These are phyloP conservation scores for Cepphus grylle DNA, from an alignment of 2,113 vertebrate species.

Conservation along the genomic window DNA sequence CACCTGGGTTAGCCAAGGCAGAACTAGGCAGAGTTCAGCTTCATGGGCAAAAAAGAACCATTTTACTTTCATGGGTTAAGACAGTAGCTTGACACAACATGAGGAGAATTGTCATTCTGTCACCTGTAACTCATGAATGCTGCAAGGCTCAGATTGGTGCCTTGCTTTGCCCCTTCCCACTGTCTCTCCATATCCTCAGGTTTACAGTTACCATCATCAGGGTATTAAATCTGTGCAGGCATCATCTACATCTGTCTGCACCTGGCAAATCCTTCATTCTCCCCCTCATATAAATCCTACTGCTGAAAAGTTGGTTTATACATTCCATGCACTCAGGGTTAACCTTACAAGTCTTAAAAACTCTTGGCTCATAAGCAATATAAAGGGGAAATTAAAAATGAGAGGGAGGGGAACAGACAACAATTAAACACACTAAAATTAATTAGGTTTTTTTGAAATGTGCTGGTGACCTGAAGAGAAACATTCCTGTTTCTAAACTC, in stretches of 20 bases:
- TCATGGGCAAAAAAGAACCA: background rate
- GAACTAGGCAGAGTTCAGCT: background rate
- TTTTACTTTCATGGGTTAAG: background rate
- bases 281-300: slow-evolving; percentile 51
- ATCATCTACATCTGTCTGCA: slow-evolving; percentile 62
- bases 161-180: background rate
- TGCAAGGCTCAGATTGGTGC: background rate
- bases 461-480: background rate
- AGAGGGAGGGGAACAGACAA: background rate
- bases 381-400: slow-evolving; percentile 37
- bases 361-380: background rate
- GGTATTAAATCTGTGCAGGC: slow-evolving; percentile 45
- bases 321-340: slow-evolving; percentile 43
- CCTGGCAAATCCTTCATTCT: slow-evolving; percentile 57
- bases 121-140: background rate
- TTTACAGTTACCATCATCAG: slow-evolving; percentile 50
- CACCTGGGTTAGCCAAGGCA: slow-evolving; percentile 15
- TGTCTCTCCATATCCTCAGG: background rate
- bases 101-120: background rate
- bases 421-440: slow-evolving; percentile 30
- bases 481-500: background rate
- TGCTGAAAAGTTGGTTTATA: slow-evolving; percentile 62
- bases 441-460: slow-evolving; percentile 16
- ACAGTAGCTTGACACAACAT: background rate
- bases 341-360: slow-evolving; percentile 29